Evolutionary conservation across 2,888 invertebrate species (phyloP), one percentile per base, ranked within the genome.

Genomic region (Pseudolycoriella hygida): DNA sequence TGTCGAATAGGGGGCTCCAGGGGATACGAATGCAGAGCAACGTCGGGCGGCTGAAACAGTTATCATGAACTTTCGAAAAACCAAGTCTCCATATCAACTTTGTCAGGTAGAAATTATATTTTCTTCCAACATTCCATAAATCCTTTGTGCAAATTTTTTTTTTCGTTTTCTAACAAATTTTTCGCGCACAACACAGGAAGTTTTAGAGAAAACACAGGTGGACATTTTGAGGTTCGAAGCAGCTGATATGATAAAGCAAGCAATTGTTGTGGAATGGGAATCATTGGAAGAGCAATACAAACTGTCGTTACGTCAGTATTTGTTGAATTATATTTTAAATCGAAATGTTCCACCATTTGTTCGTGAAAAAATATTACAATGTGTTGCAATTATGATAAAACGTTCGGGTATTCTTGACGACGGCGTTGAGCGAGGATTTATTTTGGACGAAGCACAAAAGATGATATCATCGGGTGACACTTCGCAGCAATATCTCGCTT

Each of bases 171-270:
- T n/a, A n/a, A n/a, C n/a, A n/a, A n/a, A n/a, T n/a, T n/a, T n/a
- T n/a, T n/a, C n/a, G n/a, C n/a, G n/a, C 25, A 25, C 25, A 8
- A 25, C 25, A 25, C 25, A 25, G 38, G 76, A 80, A 57, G 80
- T 90, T 52, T 67, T 90, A 52, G 83, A 85, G 59, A 75, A 74
- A 48, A 77, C 77, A 32, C 66, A 69, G 47, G 73, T 76, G 44
- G 82, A 83, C 55, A 87, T 86, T 67, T 84, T 92, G 5, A 65
- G 87, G 44, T 93, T 89, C 67, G 90, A 93, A 69, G 77, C 87
- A 40, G 87, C 84, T 5, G 80, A 82, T 48, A 73, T 88, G 17
- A 66, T 92, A 47, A 87, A 86, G 65, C 74, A 78, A 52, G 81
- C 85, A 14, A 67, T 92, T 10, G 77, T 92, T 44, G 70, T 84